Conservation (phyloP, 2,888 invertebrate species). For the Lasioglossum pauxillum region DNA sequence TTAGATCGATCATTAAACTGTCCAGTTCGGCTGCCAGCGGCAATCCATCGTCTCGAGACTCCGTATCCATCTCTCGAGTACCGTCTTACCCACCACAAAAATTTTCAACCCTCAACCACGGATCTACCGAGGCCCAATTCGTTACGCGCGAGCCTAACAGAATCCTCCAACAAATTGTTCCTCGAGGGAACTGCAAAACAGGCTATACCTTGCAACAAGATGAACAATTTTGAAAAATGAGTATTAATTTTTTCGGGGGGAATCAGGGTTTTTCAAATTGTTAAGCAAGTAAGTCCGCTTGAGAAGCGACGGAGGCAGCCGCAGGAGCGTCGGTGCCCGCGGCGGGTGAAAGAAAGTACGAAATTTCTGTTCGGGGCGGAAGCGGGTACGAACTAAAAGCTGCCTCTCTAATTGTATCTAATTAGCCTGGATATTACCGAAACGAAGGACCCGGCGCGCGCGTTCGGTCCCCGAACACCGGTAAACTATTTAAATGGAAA, state of each 20-base stretch:
- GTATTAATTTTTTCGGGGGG: not conserved
- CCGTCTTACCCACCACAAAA: not conserved
- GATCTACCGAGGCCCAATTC: not conserved
- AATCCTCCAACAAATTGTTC: not conserved
- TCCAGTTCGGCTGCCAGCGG: conserved; percentile 3
- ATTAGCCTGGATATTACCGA: conserved; percentile 54
- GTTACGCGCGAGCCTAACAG: not conserved
- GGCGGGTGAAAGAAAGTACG: not conserved
- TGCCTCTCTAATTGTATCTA: conserved; percentile 53
- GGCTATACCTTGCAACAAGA: not conserved
- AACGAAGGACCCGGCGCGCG: conserved; percentile 14
- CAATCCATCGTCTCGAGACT: conserved; percentile 2
- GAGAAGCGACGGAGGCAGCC: not conserved
- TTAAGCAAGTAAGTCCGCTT: not conserved
- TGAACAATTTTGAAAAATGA: not conserved
- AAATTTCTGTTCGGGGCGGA: not conserved
- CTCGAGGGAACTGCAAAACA: not conserved
- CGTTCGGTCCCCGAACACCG: conserved; percentile 5
- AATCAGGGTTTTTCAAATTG: not conserved
- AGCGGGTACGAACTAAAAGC: conserved; percentile 21
- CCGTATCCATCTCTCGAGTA: not conserved
- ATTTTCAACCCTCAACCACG: not conserved
- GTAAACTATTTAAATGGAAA: conserved; percentile 50
- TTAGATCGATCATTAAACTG: conserved; percentile 58
- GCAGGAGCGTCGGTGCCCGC: not conserved